A percentile compares a stretch with the other conserved stretches of the same genome.
phyloP scores from a whole-genome alignment of 1,140 invertebrate genomes.

The Drosophila seguyi region DNA sequence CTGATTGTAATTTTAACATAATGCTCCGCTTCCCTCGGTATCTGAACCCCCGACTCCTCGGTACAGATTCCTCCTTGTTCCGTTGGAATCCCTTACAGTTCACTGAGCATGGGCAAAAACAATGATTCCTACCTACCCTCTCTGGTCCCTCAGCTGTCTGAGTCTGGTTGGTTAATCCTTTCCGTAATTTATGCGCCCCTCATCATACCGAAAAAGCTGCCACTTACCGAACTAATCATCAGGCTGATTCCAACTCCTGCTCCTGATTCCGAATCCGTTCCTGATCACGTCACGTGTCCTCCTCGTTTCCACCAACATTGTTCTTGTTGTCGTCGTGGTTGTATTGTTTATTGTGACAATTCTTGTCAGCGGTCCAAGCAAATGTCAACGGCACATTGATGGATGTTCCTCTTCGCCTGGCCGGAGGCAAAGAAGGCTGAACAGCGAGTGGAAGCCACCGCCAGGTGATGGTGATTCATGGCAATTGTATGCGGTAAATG shows the following conservation, averaged over 20 bases:
- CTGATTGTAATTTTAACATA: slow-evolving; percentile 79
- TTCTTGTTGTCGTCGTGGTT: slow-evolving; percentile 66
- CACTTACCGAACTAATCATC: slow-evolving; percentile 82
- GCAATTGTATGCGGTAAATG: slow-evolving; percentile 78
- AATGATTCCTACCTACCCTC: slow-evolving; percentile 38
- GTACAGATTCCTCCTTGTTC: slow-evolving; percentile 6
- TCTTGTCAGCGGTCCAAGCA: slow-evolving; percentile 79
- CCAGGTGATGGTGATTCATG: slow-evolving; percentile 82
- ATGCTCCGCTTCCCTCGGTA: slow-evolving; percentile 31
- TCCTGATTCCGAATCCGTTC: slow-evolving; percentile 9
- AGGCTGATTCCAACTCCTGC: slow-evolving; percentile 49
- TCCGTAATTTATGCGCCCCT: slow-evolving; percentile 77
- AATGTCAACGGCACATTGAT: slow-evolving; percentile 83
- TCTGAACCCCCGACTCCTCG: background rate
- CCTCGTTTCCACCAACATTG: slow-evolving; percentile 49
- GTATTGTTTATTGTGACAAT: slow-evolving; percentile 84
- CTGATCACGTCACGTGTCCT: slow-evolving; percentile 73
- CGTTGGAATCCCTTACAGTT: slow-evolving; percentile 70
- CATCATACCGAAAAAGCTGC: slow-evolving; percentile 55
- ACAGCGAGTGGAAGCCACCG: slow-evolving; percentile 31
- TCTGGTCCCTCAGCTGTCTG: slow-evolving; percentile 54
- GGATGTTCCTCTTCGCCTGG: slow-evolving; percentile 67
- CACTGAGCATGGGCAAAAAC: slow-evolving; percentile 63
- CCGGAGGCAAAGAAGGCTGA: slow-evolving; percentile 26
- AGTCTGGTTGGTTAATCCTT: slow-evolving; percentile 76